These are phyloP conservation scores for Biston betularia DNA, from an alignment of 2,888 invertebrate genomes.

Conservation along the genomic window DNA sequence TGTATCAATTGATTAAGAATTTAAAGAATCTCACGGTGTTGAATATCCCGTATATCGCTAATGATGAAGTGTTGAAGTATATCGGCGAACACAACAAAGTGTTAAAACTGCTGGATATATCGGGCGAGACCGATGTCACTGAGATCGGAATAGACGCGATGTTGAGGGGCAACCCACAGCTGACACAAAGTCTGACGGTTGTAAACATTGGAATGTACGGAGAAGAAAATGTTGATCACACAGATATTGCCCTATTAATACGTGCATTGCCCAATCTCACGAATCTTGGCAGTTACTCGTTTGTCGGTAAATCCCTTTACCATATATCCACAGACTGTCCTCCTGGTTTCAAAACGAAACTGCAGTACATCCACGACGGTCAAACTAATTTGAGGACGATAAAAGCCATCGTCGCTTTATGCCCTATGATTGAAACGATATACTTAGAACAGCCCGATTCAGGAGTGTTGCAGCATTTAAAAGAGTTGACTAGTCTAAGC, in stretches of 20 bases:
- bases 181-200: conserved; percentile 85
- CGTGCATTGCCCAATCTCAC: conserved; percentile 88
- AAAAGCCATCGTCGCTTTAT: conserved; percentile 86
- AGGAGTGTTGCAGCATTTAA: conserved; percentile 82
- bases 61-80: conserved; percentile 88
- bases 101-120: conserved; percentile 88
- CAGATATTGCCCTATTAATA: conserved; percentile 88
- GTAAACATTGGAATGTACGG: conserved; percentile 90
- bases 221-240: conserved; percentile 89
- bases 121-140: conserved; percentile 90
- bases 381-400: conserved; percentile 86
- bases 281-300: conserved; percentile 89
- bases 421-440: conserved; percentile 88
- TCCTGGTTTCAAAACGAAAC: conserved; percentile 85
- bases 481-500: conserved; percentile 77
- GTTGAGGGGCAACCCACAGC: conserved; percentile 80
- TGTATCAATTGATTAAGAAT: conserved; percentile 87
- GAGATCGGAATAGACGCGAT: conserved; percentile 87
- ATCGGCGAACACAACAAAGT: conserved; percentile 85
- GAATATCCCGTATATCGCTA: conserved; percentile 90
- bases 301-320: conserved; percentile 87
- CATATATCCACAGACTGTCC: conserved; percentile 84
- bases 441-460: conserved; percentile 88
- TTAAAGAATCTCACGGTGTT: conserved; percentile 87
- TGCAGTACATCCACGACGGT: conserved; percentile 89